A percentile compares a stretch with the other conserved stretches of the same genome.
Conservation (phyloP, 2,113 vertebrate species). For the Poeciliopsis turrubarensis region DNA sequence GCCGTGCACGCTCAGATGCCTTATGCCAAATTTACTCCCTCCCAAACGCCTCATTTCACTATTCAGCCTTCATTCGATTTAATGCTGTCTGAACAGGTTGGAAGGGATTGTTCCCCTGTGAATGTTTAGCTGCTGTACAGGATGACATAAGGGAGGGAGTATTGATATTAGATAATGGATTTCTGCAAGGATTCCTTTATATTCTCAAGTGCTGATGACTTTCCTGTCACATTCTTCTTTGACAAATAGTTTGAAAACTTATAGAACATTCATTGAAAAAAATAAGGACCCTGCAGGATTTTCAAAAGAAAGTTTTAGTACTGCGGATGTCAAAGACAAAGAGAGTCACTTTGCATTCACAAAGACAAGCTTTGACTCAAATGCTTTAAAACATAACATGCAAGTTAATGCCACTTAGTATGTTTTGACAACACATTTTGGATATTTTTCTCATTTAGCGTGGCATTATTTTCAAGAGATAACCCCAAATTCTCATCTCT, state of each 20-base stretch:
- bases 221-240: constrained; percentile 10
- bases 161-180: constrained; percentile 56
- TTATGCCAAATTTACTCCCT: constrained; percentile 44
- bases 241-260: constrained; percentile 4
- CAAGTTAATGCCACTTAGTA: too few species aligned
- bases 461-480: not conserved
- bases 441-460: too few species aligned
- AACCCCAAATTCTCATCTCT: not conserved
- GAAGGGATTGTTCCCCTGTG: constrained; percentile 33
- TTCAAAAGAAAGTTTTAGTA: not conserved
- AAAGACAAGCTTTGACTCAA: not conserved
- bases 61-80: constrained; percentile 60
- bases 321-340: not conserved
- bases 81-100: constrained; percentile 60
- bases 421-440: not conserved
- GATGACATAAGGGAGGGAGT: constrained; percentile 3
- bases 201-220: constrained; percentile 14
- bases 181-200: constrained; percentile 36
- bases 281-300: not conserved
- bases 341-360: not conserved
- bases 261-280: constrained; percentile 11
- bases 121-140: constrained; percentile 17
- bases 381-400: too few species aligned
- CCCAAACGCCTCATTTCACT: constrained; percentile 43
- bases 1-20: constrained; percentile 22